Conservation (phyloP, 2,113 vertebrate species). For the Opisthocomus hoazin region DNA sequence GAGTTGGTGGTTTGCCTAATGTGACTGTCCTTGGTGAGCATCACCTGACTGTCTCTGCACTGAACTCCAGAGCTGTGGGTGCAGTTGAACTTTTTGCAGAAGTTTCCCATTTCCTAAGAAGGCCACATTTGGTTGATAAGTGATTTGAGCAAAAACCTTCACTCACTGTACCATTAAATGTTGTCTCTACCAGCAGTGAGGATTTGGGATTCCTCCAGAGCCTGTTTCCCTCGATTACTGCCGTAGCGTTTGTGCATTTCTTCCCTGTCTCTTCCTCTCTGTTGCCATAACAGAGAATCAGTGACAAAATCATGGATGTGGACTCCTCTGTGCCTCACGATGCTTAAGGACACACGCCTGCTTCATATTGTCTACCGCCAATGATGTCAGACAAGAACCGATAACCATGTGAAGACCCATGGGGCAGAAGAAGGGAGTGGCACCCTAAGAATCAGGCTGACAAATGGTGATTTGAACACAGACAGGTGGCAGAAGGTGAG, state of each 20-base stretch:
- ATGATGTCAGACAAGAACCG: not conserved
- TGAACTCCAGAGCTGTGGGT: not conserved
- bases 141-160: not conserved
- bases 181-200: not conserved
- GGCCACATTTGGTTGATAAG: not conserved
- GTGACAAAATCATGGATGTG: too few species aligned
- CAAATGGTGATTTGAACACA: not conserved
- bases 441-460: not conserved
- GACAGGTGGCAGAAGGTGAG: not conserved
- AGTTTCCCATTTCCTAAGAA: not conserved
- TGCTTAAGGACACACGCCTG: fast-evolving
- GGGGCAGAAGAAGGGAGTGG: not conserved
- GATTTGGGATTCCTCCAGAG: not conserved
- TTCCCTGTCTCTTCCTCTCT: not conserved
- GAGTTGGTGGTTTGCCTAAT: not conserved
- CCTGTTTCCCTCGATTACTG: not conserved
- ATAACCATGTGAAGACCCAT: not conserved
- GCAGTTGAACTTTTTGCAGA: not conserved
- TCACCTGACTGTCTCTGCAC: not conserved
- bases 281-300: not conserved
- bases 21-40: not conserved
- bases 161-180: not conserved
- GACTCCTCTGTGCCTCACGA: not conserved
- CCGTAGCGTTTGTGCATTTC: not conserved
- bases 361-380: not conserved